Percentiles rank a stretch among this genome's conserved stretches.
Conservation (phyloP, 2,797 vertebrate species). For the Ispidina picta region DNA sequence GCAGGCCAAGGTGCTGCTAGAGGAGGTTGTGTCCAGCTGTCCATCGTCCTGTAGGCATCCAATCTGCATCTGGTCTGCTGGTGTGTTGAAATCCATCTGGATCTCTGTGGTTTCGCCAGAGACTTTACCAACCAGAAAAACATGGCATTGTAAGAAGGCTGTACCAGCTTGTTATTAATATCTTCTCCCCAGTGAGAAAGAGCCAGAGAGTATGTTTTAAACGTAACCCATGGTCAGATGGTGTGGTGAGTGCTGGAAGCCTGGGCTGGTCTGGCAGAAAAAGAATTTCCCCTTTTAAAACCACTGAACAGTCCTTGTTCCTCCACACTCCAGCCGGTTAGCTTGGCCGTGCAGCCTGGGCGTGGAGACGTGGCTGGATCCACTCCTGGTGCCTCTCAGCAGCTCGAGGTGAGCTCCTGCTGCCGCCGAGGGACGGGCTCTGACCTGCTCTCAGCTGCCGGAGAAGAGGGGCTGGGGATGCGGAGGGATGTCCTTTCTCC, state of each 20-base stretch:
- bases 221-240: neutral
- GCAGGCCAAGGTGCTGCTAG: neutral
- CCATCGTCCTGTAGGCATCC: neutral
- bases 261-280: conserved; percentile 26
- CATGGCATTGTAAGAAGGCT: neutral
- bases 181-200: neutral
- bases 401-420: neutral
- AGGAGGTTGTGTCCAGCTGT: neutral
- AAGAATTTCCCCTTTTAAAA: conserved; percentile 52
- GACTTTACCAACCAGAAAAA: conserved; percentile 11
- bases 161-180: conserved; percentile 15
- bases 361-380: neutral
- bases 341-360: accelerated
- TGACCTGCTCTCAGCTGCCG: neutral
- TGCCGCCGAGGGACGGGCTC: neutral
- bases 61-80: neutral
- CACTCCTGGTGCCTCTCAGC: neutral
- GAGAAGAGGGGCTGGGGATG: neutral
- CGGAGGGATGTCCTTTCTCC: neutral
- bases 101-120: neutral
- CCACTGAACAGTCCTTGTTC: conserved; percentile 29
- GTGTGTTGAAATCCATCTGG: neutral
- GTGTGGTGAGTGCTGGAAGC: neutral
- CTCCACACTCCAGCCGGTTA: neutral
- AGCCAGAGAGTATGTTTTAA: conserved; percentile 21